phyloP scores from a whole-genome alignment of 2,113 vertebrate species.

The Pseudorectes ferrugineus region DNA sequence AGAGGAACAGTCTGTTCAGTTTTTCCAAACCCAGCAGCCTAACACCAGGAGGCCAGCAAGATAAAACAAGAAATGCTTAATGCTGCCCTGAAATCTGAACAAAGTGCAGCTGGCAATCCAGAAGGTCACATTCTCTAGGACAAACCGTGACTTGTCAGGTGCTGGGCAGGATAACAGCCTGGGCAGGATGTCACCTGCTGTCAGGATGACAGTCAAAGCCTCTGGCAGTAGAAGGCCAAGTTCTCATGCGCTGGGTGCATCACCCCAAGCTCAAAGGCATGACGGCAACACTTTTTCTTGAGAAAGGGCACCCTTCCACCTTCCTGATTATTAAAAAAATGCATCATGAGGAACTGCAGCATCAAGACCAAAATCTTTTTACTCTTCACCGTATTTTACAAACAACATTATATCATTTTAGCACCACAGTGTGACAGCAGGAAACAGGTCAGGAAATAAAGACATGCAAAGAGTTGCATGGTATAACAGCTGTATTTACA shows the following conservation, averaged over 20 bases:
- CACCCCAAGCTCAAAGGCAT: background rate
- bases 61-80: background rate
- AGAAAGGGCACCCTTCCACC: background rate
- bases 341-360: background rate
- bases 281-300: background rate
- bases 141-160: background rate
- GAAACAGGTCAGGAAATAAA: background rate
- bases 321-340: background rate
- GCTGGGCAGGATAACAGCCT: background rate
- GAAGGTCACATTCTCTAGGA: background rate
- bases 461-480: background rate
- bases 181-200: background rate
- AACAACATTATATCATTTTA: rapidly evolving
- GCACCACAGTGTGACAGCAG: background rate
- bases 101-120: background rate
- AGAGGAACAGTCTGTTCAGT: background rate
- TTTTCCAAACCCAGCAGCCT: background rate
- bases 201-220: background rate
- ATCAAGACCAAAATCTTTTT: background rate
- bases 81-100: background rate
- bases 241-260: rapidly evolving
- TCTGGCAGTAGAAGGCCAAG: background rate
- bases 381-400: background rate
- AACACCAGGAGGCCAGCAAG: background rate
- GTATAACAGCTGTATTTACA: background rate